Base-by-base conservation (phyloP, 2,113 vertebrate species). In the Chionomys nivalis region DNA sequence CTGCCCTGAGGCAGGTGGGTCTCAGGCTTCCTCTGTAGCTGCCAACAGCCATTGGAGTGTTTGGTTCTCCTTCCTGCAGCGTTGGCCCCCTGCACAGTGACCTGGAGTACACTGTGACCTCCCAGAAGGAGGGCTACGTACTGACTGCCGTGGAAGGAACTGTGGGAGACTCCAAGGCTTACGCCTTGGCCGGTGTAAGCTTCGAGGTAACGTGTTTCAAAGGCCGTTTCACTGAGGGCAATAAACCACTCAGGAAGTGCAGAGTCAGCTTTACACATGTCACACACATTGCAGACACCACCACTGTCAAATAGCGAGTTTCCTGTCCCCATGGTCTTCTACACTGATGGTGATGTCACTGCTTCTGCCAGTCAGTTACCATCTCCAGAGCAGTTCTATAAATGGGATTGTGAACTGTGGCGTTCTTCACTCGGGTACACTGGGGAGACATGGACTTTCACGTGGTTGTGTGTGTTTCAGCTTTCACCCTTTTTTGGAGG, bases 1-100 rank as follows among this genome's bases (percentile, higher is more conserved):
- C n/a, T n/a, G 52, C 1, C 6, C 61, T 7, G 10, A 52, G 92
- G 66, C 39, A 3, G 21, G 26, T 31, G 66, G 70, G 14, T 65
- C 33, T 36, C 55, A 4, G 36, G 24, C 55, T 75, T 39, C 66
- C 39, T 47, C 13, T 9, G 13, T 13, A 33, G 33, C 23, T 0
- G 39, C 87, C n/a, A 39, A 7, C 26, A 10, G 31, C 73, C 4
- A 0, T 6, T n/a, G 9, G 0, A 42, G 58, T 14, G 0, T 39
- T 63, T 31, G 49, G 2, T 86, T 89, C 88, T 78, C 44, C 96
- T 61, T 66, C 33, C 42, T 92, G 47, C 98, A 99, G 99, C 0
- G 99, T 99, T 47, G 99, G 99, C 2, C 99, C 99, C 0, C 99
- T 99, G 91, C 99, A 99, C 98, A 99, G 99, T 83, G 99, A 99